phyloP scores from a whole-genome alignment of 2,797 vertebrate genomes.

The Enteromius anoplus region DNA sequence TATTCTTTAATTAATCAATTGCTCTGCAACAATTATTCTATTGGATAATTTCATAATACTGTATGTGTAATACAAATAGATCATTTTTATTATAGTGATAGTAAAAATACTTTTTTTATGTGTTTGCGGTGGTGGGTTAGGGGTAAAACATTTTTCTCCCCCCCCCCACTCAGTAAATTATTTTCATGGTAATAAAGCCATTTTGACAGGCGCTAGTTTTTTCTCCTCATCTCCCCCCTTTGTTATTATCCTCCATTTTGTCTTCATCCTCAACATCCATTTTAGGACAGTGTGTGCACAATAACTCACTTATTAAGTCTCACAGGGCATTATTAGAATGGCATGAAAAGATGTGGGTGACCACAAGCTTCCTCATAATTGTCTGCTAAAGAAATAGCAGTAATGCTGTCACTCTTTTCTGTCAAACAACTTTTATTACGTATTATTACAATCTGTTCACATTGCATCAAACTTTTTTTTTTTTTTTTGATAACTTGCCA shows the following conservation, averaged over 20 bases:
- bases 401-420: conserved; percentile 2
- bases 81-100: background rate
- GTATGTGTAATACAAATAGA: background rate
- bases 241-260: conserved; percentile 50
- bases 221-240: conserved; percentile 23
- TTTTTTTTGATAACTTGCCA: background rate
- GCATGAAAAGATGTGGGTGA: conserved; percentile 36
- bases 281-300: conserved; percentile 46
- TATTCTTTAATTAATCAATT: background rate
- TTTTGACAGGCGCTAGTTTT: conserved; percentile 29
- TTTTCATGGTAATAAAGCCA: background rate
- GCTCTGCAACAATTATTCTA: background rate
- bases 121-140: background rate
- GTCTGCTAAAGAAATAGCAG: conserved; percentile 1
- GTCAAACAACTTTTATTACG: conserved; percentile 23
- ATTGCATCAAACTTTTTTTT: background rate
- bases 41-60: background rate
- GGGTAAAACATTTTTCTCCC: no score
- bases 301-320: conserved; percentile 42
- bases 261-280: conserved; percentile 49
- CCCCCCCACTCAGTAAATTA: background rate
- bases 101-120: background rate
- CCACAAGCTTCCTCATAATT: conserved; percentile 30
- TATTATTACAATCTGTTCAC: conserved; percentile 1
- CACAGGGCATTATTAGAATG: conserved; percentile 31